Percentiles rank a stretch among this genome's conserved stretches.
Conservation (phyloP, 2,113 vertebrate genomes). For the Megaceryle torquata region DNA sequence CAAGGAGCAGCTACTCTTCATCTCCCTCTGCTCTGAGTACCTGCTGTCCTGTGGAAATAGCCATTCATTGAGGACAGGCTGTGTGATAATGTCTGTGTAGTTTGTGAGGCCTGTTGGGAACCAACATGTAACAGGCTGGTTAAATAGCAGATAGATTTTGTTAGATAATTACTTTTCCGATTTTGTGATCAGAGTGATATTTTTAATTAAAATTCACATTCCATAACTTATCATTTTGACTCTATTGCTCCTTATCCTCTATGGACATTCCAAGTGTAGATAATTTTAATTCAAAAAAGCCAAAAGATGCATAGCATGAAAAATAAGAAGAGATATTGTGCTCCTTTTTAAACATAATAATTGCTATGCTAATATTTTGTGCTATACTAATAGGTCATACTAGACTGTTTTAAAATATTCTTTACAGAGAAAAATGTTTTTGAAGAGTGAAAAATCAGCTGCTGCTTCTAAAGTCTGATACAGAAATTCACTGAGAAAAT, state of each 20-base stretch:
- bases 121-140: neutral
- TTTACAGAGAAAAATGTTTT: neutral
- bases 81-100: neutral
- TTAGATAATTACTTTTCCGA: neutral
- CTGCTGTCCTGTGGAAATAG: neutral
- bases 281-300: slow-evolving; percentile 44
- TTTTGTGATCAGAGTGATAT: neutral
- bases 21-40: neutral
- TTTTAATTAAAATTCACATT: slow-evolving; percentile 20
- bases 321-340: neutral
- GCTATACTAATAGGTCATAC: neutral
- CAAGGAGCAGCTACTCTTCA: neutral
- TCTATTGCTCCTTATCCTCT: slow-evolving; percentile 8
- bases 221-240: neutral
- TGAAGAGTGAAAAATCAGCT: neutral
- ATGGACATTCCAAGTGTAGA: neutral
- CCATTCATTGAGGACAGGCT: neutral
- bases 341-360: slow-evolving; percentile 32
- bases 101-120: neutral
- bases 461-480: neutral
- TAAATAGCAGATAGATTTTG: neutral
- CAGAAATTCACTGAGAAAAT: neutral
- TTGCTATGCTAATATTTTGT: neutral
- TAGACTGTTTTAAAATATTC: neutral
- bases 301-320: slow-evolving; percentile 11